Percentiles rank a stretch among this genome's conserved stretches.
Evolutionary conservation across 2,113 vertebrate genomes (phyloP).

Genomic region (Noctilio leporinus): DNA sequence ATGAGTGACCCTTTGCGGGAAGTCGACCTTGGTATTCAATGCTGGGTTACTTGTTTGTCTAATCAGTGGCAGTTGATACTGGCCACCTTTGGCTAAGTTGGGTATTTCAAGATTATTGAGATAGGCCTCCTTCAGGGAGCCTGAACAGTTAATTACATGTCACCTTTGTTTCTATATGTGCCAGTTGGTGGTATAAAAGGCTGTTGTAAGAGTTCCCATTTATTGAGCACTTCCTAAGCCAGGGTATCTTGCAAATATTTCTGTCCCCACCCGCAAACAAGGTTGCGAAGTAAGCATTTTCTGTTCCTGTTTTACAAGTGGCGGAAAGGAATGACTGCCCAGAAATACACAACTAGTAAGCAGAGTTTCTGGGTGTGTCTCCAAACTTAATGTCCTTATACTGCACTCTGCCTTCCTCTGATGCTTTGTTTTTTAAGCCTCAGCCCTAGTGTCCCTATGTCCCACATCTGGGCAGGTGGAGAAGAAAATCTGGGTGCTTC

Average conservation of each 20-base stretch:
- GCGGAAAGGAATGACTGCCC: background rate
- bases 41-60: background rate
- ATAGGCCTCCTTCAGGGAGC: background rate
- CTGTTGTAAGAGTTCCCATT: background rate
- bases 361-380: background rate
- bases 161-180: background rate
- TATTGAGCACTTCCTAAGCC: background rate
- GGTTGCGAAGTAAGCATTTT: background rate
- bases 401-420: background rate
- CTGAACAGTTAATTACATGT: background rate
- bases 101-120: background rate
- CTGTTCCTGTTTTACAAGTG: background rate
- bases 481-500: background rate
- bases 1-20: background rate
- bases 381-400: background rate
- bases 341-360: background rate
- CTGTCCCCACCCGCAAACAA: background rate
- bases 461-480: background rate
- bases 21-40: background rate
- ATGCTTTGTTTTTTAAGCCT: background rate
- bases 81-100: background rate
- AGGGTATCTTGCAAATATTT: background rate
- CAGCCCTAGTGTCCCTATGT: background rate
- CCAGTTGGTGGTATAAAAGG: background rate
- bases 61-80: background rate